Evolutionary conservation across 2,113 vertebrate genomes (phyloP).

Genomic region (Chloropsis hardwickii): DNA sequence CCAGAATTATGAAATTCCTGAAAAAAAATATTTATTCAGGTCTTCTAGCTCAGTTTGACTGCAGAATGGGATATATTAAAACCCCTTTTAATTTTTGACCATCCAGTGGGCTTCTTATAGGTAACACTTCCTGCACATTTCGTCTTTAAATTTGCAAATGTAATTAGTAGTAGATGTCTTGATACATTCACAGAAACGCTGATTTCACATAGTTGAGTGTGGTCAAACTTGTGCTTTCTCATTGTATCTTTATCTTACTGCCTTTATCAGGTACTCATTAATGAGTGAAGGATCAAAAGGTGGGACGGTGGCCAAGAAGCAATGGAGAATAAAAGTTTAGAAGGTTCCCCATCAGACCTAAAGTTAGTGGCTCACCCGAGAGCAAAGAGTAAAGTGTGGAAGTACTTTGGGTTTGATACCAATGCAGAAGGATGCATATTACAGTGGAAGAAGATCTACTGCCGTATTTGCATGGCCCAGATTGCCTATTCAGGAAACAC

Average conservation of each 20-base stretch:
- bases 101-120: background rate
- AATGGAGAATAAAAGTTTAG: slow-evolving; percentile 82
- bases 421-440: slow-evolving; percentile 87
- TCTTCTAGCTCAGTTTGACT: background rate
- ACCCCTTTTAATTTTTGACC: background rate
- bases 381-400: slow-evolving; percentile 93
- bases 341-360: slow-evolving; percentile 78
- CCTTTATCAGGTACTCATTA: slow-evolving; percentile 84
- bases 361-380: slow-evolving; percentile 88
- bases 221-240: slow-evolving; percentile 67
- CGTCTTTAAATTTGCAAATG: slow-evolving; percentile 36
- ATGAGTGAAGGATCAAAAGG: slow-evolving; percentile 75
- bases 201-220: slow-evolving; percentile 56
- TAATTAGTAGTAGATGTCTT: slow-evolving; percentile 57
- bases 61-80: background rate
- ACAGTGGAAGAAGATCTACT: slow-evolving; percentile 90
- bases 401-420: slow-evolving; percentile 90
- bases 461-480: slow-evolving; percentile 87
- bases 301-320: slow-evolving; percentile 71
- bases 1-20: background rate
- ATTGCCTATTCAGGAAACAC: slow-evolving; percentile 91
- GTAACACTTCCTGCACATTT: slow-evolving; percentile 27
- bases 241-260: slow-evolving; percentile 80
- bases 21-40: background rate
- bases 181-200: slow-evolving; percentile 11